phyloP scores from a whole-genome alignment of 2,797 vertebrate species.

The Peromyscus eremicus region DNA sequence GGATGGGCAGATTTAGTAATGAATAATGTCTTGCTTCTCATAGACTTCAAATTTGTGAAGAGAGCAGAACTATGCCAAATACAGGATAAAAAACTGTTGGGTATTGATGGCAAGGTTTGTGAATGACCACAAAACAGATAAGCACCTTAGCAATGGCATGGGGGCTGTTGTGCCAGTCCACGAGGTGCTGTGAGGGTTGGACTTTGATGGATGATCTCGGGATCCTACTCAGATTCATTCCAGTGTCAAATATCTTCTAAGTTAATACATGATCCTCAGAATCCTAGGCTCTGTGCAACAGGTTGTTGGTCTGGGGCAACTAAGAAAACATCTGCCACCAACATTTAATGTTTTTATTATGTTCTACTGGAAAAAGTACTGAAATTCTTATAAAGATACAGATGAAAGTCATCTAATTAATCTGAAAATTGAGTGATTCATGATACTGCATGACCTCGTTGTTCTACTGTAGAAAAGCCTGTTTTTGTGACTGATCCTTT shows the following conservation, averaged over 20 bases:
- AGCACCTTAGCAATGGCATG: not conserved
- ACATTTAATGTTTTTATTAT: not conserved
- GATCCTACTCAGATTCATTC: not conserved
- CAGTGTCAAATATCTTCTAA: not conserved
- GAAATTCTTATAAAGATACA: not conserved
- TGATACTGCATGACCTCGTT: not conserved
- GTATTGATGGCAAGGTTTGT: not conserved
- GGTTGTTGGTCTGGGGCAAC: not conserved
- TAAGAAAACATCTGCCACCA: not conserved
- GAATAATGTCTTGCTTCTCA: not conserved
- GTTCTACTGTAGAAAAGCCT: not conserved
- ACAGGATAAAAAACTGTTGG: not conserved
- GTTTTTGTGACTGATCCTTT: not conserved
- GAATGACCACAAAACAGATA: not conserved
- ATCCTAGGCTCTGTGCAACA: not conserved
- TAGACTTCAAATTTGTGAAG: not conserved
- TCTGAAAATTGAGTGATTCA: not conserved
- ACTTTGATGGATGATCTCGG: too few relatives aligned
- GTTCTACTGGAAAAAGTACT: not conserved
- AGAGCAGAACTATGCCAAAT: not conserved
- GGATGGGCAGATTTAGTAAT: not conserved
- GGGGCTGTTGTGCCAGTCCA: not conserved
- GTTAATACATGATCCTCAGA: not conserved
- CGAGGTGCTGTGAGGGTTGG: accelerated
- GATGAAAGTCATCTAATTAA: not conserved